These are phyloP conservation scores for Heliconius erato DNA, from an alignment of 2,888 invertebrate genomes.

Conservation along the genomic window DNA sequence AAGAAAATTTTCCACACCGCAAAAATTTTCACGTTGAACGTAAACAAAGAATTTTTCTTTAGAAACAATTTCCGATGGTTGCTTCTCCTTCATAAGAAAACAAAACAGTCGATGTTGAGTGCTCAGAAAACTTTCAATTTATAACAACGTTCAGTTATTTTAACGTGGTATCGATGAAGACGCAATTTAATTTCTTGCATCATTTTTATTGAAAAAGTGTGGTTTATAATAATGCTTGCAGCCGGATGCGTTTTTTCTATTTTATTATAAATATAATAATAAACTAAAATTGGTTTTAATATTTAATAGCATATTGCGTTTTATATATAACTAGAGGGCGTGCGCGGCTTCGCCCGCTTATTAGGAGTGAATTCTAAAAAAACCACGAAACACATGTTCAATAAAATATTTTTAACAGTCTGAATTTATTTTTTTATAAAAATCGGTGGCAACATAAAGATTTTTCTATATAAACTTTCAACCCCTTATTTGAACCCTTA, in stretches of 20 bases:
- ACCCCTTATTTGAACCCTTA: no score
- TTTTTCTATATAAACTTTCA: no score
- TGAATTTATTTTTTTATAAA: no score
- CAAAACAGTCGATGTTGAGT: conserved; percentile 20
- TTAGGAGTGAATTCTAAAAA: no score
- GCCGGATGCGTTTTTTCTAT: background rate
- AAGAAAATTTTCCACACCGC: background rate
- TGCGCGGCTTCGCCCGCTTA: no score
- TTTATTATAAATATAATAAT: background rate
- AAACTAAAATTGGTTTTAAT: background rate
- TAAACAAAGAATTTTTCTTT: conserved; percentile 15
- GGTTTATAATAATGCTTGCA: background rate
- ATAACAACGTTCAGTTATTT: conserved; percentile 28
- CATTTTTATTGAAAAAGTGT: background rate
- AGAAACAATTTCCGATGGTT: conserved; percentile 25
- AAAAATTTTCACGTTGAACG: background rate
- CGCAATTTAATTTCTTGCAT: conserved; percentile 10
- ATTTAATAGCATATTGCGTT: background rate
- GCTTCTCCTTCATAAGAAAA: background rate
- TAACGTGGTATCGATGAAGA: conserved; percentile 29
- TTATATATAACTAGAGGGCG: no score
- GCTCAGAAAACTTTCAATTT: conserved; percentile 31
- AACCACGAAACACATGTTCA: no score
- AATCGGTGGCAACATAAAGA: no score
- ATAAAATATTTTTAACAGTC: no score